These are phyloP conservation scores for Nipponacmea schrenckii DNA, from an alignment of 2,888 invertebrate species.

Conservation along the genomic window DNA sequence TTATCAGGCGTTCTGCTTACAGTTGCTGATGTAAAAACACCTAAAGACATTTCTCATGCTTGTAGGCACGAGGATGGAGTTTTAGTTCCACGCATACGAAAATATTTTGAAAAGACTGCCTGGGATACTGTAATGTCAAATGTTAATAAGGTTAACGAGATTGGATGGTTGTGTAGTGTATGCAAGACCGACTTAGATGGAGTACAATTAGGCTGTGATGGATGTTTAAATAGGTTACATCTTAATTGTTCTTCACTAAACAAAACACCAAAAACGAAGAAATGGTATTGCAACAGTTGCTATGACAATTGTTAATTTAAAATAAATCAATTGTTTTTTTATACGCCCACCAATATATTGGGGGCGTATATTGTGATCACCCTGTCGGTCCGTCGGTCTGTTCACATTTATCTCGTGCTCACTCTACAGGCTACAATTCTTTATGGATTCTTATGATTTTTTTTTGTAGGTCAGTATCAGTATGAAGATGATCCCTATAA, in stretches of 20 bases:
- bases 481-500: too few relatives aligned
- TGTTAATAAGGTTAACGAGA: background rate
- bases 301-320: too few relatives aligned
- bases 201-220: background rate
- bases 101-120: background rate
- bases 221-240: background rate
- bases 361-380: too few relatives aligned
- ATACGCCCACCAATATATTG: too few relatives aligned
- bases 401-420: too few relatives aligned
- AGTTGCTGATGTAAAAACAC: background rate
- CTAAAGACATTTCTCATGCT: background rate
- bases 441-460: too few relatives aligned
- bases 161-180: background rate
- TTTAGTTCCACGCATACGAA: background rate
- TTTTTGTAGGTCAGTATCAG: too few relatives aligned
- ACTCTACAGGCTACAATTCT: too few relatives aligned
- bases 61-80: background rate
- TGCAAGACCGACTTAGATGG: background rate
- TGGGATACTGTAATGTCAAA: background rate
- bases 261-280: background rate
- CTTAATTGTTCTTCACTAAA: background rate
- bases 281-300: background rate
- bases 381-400: too few relatives aligned
- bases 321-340: too few relatives aligned
- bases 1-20: background rate